Evolutionary conservation across 2,888 invertebrate species (phyloP).

Genomic region (Lathronympha strigana): DNA sequence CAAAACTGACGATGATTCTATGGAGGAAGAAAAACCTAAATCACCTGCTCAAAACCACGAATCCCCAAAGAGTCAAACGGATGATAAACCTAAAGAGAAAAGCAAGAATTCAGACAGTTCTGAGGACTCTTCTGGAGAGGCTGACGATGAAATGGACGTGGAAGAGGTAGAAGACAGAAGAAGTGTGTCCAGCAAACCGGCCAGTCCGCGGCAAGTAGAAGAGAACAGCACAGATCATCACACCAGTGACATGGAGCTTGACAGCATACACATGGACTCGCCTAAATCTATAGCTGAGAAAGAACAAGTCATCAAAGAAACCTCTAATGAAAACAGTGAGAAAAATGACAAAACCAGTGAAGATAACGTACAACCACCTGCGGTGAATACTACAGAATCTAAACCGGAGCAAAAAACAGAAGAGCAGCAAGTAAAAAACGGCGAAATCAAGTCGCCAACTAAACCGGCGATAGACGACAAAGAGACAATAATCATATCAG

Average conservation of each 20-base stretch:
- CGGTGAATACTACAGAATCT: slow-evolving; percentile 50
- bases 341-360: slow-evolving; percentile 51
- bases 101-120: slow-evolving; percentile 76
- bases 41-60: slow-evolving; percentile 45
- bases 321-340: slow-evolving; percentile 56
- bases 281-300: slow-evolving; percentile 75
- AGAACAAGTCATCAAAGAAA: slow-evolving; percentile 71
- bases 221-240: slow-evolving; percentile 78
- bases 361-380: slow-evolving; percentile 47
- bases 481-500: slow-evolving; percentile 78
- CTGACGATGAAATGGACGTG: slow-evolving; percentile 88
- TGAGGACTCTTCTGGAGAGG: slow-evolving; percentile 87
- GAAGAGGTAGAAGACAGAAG: slow-evolving; percentile 81
- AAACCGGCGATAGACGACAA: slow-evolving; percentile 70
- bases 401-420: slow-evolving; percentile 54
- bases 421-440: slow-evolving; percentile 59
- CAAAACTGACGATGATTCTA: slow-evolving; percentile 66
- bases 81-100: slow-evolving; percentile 62
- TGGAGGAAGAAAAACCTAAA: slow-evolving; percentile 55
- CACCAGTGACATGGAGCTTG: slow-evolving; percentile 80
- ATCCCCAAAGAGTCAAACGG: slow-evolving; percentile 54
- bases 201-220: slow-evolving; percentile 66
- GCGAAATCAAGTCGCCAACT: slow-evolving; percentile 63
- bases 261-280: slow-evolving; percentile 79
- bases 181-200: slow-evolving; percentile 70